Conservation (phyloP, 2,113 vertebrate genomes). For the Pseudopipra pipra region DNA sequence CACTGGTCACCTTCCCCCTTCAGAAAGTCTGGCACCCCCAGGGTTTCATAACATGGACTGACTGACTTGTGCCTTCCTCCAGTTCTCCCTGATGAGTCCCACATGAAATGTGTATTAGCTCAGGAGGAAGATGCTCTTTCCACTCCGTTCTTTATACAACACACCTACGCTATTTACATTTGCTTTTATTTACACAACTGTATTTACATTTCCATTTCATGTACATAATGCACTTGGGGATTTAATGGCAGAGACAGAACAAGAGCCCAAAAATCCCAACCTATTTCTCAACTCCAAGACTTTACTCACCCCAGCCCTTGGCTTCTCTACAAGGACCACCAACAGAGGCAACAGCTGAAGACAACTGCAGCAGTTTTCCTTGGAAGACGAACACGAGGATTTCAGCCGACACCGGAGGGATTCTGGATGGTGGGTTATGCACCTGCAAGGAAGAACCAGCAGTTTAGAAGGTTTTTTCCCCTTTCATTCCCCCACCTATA, state of each 20-base stretch:
- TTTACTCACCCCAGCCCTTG: neutral
- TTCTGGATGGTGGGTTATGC: neutral
- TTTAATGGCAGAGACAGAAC: neutral
- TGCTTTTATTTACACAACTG: neutral
- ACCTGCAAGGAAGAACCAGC: neutral
- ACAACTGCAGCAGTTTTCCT: neutral
- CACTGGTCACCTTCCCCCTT: neutral
- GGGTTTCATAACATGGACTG: neutral
- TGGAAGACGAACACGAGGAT: neutral
- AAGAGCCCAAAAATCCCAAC: neutral
- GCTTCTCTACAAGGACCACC: neutral
- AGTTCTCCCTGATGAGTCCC: neutral
- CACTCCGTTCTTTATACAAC: neutral
- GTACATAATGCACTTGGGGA: neutral
- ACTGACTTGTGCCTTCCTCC: neutral
- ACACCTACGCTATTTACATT: neutral
- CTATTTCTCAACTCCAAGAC: neutral
- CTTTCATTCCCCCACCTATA: neutral
- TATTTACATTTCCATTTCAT: neutral
- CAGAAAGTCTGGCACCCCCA: neutral
- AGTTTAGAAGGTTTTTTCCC: neutral
- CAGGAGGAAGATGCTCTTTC: neutral
- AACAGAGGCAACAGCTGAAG: slow-evolving; percentile 18
- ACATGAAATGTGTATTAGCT: neutral
- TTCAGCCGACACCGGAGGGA: neutral